Conservation (phyloP, 2,888 invertebrate species). For the Osmoderma eremita region DNA sequence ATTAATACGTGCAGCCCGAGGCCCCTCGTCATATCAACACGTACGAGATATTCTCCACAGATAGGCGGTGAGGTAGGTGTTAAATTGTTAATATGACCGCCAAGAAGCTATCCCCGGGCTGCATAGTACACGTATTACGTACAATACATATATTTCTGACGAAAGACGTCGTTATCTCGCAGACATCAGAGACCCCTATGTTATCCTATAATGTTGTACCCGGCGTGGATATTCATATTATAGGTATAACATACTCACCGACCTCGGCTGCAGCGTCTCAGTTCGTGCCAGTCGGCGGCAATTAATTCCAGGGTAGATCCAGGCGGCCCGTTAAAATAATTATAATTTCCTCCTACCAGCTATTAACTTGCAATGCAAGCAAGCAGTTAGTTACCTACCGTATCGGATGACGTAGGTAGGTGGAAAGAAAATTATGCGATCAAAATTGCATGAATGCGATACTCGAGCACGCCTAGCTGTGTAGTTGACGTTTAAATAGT, state of each 20-base stretch:
- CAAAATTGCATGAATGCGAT: neutral
- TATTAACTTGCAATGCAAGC: conserved; percentile 20
- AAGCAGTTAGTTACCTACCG: neutral
- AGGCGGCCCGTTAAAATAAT: conserved; percentile 45
- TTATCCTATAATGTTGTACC: neutral
- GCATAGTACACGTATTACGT: too few species aligned
- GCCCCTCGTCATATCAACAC: conserved; percentile 43
- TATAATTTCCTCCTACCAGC: conserved; percentile 44
- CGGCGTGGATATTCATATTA: conserved; percentile 1
- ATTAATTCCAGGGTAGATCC: conserved; percentile 50
- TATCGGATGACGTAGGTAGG: neutral
- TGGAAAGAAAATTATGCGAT: conserved; percentile 8
- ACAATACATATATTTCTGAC: conserved; percentile 41
- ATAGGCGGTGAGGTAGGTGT: conserved; percentile 49
- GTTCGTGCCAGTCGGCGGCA: conserved; percentile 41
- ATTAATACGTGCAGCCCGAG: conserved; percentile 34
- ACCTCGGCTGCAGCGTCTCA: neutral
- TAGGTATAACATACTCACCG: neutral
- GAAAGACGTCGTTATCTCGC: conserved; percentile 31
- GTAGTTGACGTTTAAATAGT: too few species aligned
- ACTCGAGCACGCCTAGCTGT: too few species aligned
- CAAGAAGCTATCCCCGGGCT: conserved; percentile 46
- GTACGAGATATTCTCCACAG: conserved; percentile 47
- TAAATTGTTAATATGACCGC: conserved; percentile 50
- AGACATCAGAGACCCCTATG: conserved; percentile 38